These are phyloP conservation scores for Antheraea pernyi DNA, from an alignment of 1,140 invertebrate species.

Conservation along the genomic window DNA sequence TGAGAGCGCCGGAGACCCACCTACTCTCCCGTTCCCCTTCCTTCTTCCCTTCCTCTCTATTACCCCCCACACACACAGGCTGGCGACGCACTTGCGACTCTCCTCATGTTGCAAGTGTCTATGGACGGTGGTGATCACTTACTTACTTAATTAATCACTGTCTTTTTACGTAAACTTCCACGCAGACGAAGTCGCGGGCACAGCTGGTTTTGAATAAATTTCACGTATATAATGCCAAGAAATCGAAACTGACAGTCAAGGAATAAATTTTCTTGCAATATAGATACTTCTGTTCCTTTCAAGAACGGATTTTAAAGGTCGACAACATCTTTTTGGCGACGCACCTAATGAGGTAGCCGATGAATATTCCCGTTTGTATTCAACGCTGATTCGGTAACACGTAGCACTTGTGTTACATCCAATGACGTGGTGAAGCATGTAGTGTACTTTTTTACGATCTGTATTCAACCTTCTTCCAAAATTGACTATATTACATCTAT, in stretches of 20 bases:
- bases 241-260: background rate
- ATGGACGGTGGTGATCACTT: too few species aligned
- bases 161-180: too few species aligned
- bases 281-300: background rate
- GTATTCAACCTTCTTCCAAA: background rate
- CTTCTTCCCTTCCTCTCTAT: too few species aligned
- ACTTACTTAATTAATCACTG: too few species aligned
- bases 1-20: too few species aligned
- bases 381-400: background rate
- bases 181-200: too few species aligned
- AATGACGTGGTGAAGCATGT: background rate
- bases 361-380: background rate
- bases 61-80: too few species aligned
- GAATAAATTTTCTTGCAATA: background rate
- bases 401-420: background rate
- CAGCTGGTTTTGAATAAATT: too few species aligned
- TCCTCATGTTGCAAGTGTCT: too few species aligned
- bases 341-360: background rate
- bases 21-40: too few species aligned
- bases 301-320: background rate
- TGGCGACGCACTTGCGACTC: too few species aligned
- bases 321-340: background rate
- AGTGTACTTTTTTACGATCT: background rate
- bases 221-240: background rate
- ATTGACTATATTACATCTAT: too few species aligned